Conservation (phyloP, 30 jellyfish, hydroid and myxozoan genomes). For the Phacellophora camtschatica region DNA sequence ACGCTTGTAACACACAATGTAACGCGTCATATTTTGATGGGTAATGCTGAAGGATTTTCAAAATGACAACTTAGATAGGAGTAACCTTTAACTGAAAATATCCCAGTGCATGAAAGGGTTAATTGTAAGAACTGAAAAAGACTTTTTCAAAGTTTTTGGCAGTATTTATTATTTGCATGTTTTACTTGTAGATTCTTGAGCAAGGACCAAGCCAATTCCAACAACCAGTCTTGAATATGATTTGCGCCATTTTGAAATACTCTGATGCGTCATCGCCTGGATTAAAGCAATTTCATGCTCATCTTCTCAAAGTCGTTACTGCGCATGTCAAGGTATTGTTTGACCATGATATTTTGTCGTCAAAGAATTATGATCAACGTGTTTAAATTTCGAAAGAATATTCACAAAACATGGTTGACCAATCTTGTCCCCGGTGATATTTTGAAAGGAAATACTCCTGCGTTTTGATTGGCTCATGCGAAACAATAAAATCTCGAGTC, state of each 20-base stretch:
- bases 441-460: too few species aligned
- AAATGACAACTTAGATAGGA: too few species aligned
- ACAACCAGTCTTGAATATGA: constrained; percentile 91
- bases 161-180: neutral
- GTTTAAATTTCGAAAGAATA: too few species aligned
- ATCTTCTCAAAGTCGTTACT: constrained; percentile 87
- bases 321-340: constrained; percentile 90
- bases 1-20: neutral
- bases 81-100: too few species aligned
- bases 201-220: constrained; percentile 94
- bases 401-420: too few species aligned
- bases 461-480: too few species aligned
- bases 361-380: too few species aligned
- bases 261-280: constrained; percentile 98
- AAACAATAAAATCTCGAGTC: too few species aligned
- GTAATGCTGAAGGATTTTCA: too few species aligned
- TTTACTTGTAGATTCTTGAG: constrained; percentile 74
- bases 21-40: too few species aligned
- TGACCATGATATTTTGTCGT: neutral
- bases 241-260: constrained; percentile 94
- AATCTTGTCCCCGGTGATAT: too few species aligned
- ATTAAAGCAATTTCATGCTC: constrained; percentile 89
- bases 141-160: neutral
- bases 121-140: neutral
- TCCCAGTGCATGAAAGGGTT: too few species aligned